Evolutionary conservation across 2,113 vertebrate genomes (phyloP).

Genomic region (Parotia lawesii): DNA sequence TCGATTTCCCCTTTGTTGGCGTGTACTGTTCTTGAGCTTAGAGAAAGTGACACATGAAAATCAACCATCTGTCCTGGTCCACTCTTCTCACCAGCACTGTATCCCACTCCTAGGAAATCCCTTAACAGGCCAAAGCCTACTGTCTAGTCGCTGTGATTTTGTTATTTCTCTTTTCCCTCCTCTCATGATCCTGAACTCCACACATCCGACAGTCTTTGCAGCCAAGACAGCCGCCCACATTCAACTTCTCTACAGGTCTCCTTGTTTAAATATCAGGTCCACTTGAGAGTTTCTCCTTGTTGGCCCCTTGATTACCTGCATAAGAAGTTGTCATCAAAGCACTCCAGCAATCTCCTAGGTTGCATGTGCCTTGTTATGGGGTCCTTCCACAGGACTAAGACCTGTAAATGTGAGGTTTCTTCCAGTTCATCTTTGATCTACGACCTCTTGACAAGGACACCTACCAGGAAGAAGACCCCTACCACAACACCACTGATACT

Average conservation of each 20-base stretch:
- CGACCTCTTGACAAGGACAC: background rate
- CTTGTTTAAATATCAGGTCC: background rate
- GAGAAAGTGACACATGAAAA: background rate
- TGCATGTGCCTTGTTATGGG: background rate
- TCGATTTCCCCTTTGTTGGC: background rate
- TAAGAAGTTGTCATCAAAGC: background rate
- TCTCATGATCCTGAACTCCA: background rate
- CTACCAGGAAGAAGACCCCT: background rate
- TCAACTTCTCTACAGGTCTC: background rate
- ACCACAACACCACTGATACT: background rate
- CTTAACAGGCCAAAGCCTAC: background rate
- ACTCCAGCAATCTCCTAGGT: background rate
- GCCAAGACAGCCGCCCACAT: accelerated
- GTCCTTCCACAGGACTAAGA: background rate
- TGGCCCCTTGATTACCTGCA: background rate
- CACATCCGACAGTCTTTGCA: background rate
- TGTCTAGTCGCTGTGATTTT: background rate
- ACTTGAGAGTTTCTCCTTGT: background rate
- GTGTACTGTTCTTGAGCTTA: background rate
- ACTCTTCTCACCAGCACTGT: background rate
- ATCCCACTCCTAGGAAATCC: background rate
- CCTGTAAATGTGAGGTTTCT: background rate
- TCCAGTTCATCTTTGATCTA: background rate
- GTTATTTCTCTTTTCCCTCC: background rate
- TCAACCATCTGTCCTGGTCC: background rate